Evolutionary conservation across 1,140 invertebrate genomes (phyloP), one percentile per base, ranked within the genome.

Genomic region (Drosophila equinoxialis): DNA sequence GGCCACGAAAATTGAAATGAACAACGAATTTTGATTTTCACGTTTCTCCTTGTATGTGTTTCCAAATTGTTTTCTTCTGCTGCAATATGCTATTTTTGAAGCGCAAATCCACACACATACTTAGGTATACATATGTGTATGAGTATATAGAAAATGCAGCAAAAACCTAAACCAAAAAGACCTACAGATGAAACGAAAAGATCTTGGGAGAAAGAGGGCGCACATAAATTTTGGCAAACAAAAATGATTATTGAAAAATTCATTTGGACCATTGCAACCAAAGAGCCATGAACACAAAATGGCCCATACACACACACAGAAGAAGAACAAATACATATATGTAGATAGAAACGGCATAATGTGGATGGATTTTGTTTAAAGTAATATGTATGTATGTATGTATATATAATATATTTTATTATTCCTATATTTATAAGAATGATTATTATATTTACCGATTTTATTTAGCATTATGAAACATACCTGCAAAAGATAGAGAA

Each of bases 161-260:
- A 10, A 42, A 23, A 55, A 62, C 33, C 17, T 35, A 37, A 57
- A 11, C n/a, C 2, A 33, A 33, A 7, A 71, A 62, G 45, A 51
- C 45, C 45, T 48, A 48, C 14, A 48, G 14, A 48, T 14, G 14
- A 48, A 20, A 48, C 6, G 6, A 48, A 17, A 7, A 48, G 14
- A 48, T 48, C 17, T 51, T 51, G 45, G 8, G 17, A 20, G 8
- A 23, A 48, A 51, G 45, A 51, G 45, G 45, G 45, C 35, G 35
- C 35, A 30, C 45, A 35, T 48, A 17, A 35, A 20, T 35, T 55
- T 62, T 55, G 65, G 45, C 45, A 37, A 63, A 48, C 45, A 37
- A 62, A 39, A 57, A 72, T 68, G 62, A 78, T 63, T 51, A 85
- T 85, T 85, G 81, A 77, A 85, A 77, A 85, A 71, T 70, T 57